A percentile compares a stretch with the other conserved stretches of the same genome.
These are phyloP conservation scores for Emys orbicularis DNA, from an alignment of 2,797 vertebrate genomes.

Conservation along the genomic window DNA sequence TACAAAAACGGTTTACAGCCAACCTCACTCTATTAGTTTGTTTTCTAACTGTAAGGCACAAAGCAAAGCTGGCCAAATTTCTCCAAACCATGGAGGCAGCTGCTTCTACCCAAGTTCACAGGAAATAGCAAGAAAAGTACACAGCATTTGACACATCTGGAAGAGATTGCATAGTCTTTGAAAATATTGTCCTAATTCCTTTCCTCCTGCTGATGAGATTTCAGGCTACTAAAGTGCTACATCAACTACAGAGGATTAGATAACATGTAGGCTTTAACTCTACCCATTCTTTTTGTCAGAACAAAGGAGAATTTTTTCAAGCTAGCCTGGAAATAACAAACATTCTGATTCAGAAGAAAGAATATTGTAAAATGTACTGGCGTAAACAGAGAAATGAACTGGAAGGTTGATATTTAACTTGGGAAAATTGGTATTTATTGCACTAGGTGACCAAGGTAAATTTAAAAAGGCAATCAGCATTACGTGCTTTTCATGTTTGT, in stretches of 20 bases:
- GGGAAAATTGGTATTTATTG: background rate
- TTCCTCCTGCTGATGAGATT: constrained; percentile 71
- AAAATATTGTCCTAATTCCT: constrained; percentile 67
- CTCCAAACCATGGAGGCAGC: constrained; percentile 66
- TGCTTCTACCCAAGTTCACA: constrained; percentile 71
- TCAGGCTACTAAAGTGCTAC: constrained; percentile 67
- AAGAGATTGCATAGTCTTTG: constrained; percentile 67
- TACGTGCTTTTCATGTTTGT: background rate
- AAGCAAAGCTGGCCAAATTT: constrained; percentile 64
- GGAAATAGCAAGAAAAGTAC: constrained; percentile 74
- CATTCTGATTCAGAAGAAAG: background rate
- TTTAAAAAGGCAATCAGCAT: background rate
- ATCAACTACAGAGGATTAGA: constrained; percentile 35
- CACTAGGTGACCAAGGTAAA: background rate
- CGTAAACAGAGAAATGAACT: constrained; percentile 11
- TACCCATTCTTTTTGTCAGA: background rate
- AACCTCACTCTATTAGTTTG: constrained; percentile 18
- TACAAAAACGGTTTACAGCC: constrained; percentile 59
- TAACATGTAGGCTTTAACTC: constrained; percentile 50
- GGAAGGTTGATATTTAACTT: background rate
- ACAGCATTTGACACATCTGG: constrained; percentile 67
- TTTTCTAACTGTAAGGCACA: constrained; percentile 59
- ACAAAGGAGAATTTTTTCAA: constrained; percentile 7
- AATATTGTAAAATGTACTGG: background rate
- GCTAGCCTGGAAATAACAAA: background rate